Base-by-base conservation (phyloP, 1,140 invertebrate species). In the Drosophila gunungcola region DNA sequence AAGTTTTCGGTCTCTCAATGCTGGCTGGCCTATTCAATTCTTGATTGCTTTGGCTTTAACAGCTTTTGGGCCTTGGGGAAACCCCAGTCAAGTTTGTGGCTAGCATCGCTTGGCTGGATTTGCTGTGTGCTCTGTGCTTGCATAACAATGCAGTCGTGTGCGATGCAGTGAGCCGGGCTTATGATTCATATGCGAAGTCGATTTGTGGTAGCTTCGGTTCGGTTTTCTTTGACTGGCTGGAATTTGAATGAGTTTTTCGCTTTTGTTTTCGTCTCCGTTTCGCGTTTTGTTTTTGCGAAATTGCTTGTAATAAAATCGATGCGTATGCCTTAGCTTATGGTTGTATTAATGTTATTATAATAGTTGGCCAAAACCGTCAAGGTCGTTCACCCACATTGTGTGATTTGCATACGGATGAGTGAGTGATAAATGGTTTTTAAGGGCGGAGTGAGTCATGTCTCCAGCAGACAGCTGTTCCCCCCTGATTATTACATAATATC, bases 361-460 rank as follows among this genome's bases (percentile, higher is more conserved):
- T 73, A 74, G 57, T 73, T 76, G 72, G 80, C 67, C 63, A 78
- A 42, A 82, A 79, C 39, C 12, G 9, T 73, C 83, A 88, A 88
- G 83, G 83, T 88, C 83, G 58, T 88, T 88, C 84, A 88, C 83
- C 84, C 84, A 89, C 72, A 79, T 76, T 82, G 48, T 78, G 79
- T 78, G 79, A 56, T 49, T 39, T 48, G 70, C 64, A 78, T 83
- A 46, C 32, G 39, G 49, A 36, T 43, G 51, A 12, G 25, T 41
- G 11, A 43, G 25, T 41, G 11, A 43, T 10, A n/a, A 36, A 55
- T 46, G 36, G 10, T 13, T n/a, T 52, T 55, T 54, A 3, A 25
- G 48, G 25, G 27, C 27, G 29, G 34, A 27, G 64, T 57, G 67
- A 70, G 42, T 70, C 64, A 70, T 41, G 67, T 70, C 63, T 2